A percentile compares a stretch with the other conserved stretches of the same genome.
Conservation (phyloP, 1,140 invertebrate genomes). For the Trachelipus rathkii region DNA sequence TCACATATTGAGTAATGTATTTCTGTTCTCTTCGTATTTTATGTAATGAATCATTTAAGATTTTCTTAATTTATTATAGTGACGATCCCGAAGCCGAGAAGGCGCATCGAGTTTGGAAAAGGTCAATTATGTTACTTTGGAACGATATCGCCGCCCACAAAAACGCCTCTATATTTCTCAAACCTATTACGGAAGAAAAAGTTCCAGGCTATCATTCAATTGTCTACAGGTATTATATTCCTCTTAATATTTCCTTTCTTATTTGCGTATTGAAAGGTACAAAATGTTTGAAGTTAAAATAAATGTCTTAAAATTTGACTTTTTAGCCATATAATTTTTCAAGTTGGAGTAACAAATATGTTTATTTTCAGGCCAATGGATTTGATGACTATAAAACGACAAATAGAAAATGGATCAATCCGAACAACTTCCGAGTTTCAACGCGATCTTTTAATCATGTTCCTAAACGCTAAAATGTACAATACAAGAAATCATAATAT, state of each 20-base stretch:
- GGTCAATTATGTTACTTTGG: conserved; percentile 81
- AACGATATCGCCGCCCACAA: conserved; percentile 77
- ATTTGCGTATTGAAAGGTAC: too few relatives aligned
- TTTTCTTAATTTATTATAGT: conserved; percentile 46
- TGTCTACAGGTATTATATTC: conserved; percentile 58
- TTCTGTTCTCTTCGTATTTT: too few relatives aligned
- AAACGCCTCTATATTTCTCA: conserved; percentile 76
- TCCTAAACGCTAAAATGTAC: conserved; percentile 90
- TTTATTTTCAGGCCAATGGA: conserved; percentile 69
- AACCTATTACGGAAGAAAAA: conserved; percentile 82
- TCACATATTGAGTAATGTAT: too few relatives aligned
- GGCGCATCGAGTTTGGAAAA: conserved; percentile 80
- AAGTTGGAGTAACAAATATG: background rate
- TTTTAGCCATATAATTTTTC: too few relatives aligned
- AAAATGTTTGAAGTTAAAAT: too few relatives aligned
- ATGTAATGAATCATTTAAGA: too few relatives aligned
- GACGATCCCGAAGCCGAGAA: conserved; percentile 55
- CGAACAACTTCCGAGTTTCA: conserved; percentile 80
- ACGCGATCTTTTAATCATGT: conserved; percentile 85
- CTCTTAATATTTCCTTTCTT: too few relatives aligned
- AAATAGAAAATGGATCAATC: conserved; percentile 80
- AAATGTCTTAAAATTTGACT: too few relatives aligned
- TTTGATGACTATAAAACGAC: conserved; percentile 76
- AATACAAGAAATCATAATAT: conserved; percentile 78
- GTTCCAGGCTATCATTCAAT: conserved; percentile 75